Percentiles rank a stretch among this genome's conserved stretches.
Evolutionary conservation across 2,113 vertebrate genomes (phyloP).

Genomic region (Garra rufa): DNA sequence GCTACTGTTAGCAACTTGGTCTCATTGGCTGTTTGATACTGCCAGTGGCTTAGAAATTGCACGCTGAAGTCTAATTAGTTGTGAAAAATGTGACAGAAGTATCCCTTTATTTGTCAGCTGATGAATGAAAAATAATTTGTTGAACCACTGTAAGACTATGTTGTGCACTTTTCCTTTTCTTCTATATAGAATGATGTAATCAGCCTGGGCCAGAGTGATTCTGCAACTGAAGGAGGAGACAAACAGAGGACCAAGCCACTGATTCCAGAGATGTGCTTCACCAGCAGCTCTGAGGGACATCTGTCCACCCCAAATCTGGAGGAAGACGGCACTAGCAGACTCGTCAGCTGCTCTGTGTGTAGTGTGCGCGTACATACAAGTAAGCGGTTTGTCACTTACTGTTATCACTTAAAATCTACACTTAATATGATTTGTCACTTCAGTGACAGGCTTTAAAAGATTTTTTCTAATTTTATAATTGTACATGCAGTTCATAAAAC

Average conservation of each 20-base stretch:
- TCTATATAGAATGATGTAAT: slow-evolving; percentile 80
- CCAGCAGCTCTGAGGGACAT: slow-evolving; percentile 85
- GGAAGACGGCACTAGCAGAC: slow-evolving; percentile 88
- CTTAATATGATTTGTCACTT: not conserved
- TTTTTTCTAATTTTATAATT: not conserved
- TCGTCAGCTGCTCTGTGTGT: slow-evolving; percentile 91
- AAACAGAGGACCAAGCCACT: slow-evolving; percentile 87
- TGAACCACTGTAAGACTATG: not conserved
- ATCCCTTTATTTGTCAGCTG: not conserved
- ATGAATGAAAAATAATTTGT: not conserved
- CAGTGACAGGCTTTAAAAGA: not conserved
- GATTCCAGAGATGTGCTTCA: slow-evolving; percentile 98
- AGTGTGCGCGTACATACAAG: slow-evolving; percentile 92
- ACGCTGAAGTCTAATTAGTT: not conserved
- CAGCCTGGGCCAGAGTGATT: slow-evolving; percentile 55
- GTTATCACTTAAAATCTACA: not conserved
- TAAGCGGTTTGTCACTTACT: slow-evolving; percentile 72
- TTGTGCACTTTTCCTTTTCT: not conserved
- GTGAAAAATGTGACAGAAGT: not conserved
- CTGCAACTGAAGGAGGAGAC: slow-evolving; percentile 55
- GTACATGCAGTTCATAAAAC: not conserved
- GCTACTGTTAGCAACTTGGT: not conserved
- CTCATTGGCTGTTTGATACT: not conserved
- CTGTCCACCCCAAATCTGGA: slow-evolving; percentile 88
- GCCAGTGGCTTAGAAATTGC: not conserved